Percentiles rank a stretch among this genome's conserved stretches.
phyloP scores from a whole-genome alignment of 2,113 vertebrate species.

The Lichenostomus cassidix region DNA sequence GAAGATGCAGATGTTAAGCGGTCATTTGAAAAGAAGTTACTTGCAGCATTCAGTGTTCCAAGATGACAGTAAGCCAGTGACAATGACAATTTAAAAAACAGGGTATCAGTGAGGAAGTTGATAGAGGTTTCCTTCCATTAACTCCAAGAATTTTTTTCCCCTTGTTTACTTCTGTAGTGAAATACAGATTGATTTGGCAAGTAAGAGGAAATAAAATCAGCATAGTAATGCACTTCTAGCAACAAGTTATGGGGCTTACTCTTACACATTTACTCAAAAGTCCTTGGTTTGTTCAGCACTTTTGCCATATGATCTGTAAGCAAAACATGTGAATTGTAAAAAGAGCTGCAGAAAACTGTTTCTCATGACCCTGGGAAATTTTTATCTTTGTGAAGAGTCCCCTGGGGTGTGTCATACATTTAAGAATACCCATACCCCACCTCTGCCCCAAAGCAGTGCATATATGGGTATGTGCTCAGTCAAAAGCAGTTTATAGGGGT shows the following conservation, averaged over 20 bases:
- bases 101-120: not conserved
- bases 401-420: not conserved
- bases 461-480: not conserved
- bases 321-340: not conserved
- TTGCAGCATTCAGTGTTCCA: accelerated
- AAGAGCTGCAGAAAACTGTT: not conserved
- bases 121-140: not conserved
- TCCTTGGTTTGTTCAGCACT: not conserved
- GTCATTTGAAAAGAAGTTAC: not conserved
- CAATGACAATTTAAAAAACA: not conserved
- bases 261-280: not conserved
- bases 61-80: not conserved
- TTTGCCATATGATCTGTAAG: not conserved
- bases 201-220: not conserved
- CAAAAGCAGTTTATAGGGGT: not conserved
- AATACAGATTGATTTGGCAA: not conserved
- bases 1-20: not conserved
- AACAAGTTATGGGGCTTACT: not conserved
- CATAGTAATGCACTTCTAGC: not conserved
- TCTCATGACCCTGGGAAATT: not conserved
- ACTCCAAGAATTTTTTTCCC: not conserved
- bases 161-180: not conserved
- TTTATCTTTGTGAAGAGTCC: not conserved
- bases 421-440: not conserved
- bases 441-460: not conserved